Evolutionary conservation across 2,113 vertebrate genomes (phyloP), one percentile per base, ranked within the genome.

Genomic region (Sylvietta virens): DNA sequence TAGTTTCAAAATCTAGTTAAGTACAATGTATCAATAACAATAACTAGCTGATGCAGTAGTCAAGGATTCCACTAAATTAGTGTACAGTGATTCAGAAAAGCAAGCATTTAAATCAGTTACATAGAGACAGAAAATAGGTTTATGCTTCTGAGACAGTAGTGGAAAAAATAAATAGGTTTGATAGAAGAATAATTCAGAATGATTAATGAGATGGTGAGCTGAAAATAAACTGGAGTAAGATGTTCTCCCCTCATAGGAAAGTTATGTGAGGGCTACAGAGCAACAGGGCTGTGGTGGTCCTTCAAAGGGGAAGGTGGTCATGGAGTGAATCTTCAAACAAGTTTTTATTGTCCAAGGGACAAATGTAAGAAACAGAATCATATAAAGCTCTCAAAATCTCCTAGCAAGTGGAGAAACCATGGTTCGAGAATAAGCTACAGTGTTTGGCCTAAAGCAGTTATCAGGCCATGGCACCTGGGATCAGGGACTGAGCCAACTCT

Each of bases 81-180:
- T 58, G 22, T 44, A 35, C 30, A 28, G 18, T 66, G 31, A 62
- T 81, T 92, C 70, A 94, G 95, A 88, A 96, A 93, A 94, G n/a
- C 27, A 74, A 96, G 47, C 39, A 77, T 94, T 97, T 82, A 89
- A 83, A 88, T 96, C 54, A 88, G 73, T 60, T 86, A 58, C 15
- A 39, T 23, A 72, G 30, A 88, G 21, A 47, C 15, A 64, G 71
- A 62, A 85, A 94, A 82, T 39, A 86, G 18, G 13, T 77, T 94
- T 96, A 28, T 79, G 45, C 50, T 78, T 92, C 90, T 91, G 50
- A 85, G 70, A n/a, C 3, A 26, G 31, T 24, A 56, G 54, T 8
- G 14, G 39, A 10, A 69, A 73, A 90, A 81, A 78, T 17, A 92
- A 79, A 8, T 57, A 47, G 50, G 9, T 50, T 93, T 47, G 9